A percentile compares a stretch with the other conserved stretches of the same genome.
Evolutionary conservation across 2,113 vertebrate genomes (phyloP).

Genomic region (Dendrocopos noguchii): DNA sequence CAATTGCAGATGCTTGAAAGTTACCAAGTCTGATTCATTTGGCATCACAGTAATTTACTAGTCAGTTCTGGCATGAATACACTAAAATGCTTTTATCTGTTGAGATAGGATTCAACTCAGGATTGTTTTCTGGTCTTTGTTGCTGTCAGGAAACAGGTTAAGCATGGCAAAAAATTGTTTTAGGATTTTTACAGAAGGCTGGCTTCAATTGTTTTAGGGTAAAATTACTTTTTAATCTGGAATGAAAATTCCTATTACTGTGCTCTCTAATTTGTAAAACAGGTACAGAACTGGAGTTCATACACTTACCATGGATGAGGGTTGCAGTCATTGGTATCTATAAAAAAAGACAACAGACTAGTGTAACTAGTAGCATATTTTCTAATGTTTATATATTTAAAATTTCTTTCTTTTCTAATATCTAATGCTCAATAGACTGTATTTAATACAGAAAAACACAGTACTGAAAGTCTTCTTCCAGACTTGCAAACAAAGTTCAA

Average conservation of each 20-base stretch:
- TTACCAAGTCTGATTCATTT: not conserved
- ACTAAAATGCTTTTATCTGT: not conserved
- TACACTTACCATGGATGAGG: constrained; percentile 93
- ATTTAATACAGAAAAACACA: not conserved
- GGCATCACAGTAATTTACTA: not conserved
- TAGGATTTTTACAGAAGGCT: not conserved
- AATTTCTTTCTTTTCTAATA: not conserved
- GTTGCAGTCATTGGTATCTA: constrained; percentile 95
- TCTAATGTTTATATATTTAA: too few species aligned
- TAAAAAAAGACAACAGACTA: not conserved
- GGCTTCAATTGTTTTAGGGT: not conserved
- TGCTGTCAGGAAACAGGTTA: not conserved
- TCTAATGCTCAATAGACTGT: not conserved
- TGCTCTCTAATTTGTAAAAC: not conserved
- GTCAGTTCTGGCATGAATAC: not conserved
- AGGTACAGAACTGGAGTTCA: not conserved
- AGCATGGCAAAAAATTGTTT: not conserved
- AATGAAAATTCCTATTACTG: not conserved
- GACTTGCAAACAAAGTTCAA: not conserved
- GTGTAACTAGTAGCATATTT: not conserved
- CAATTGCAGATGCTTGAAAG: not conserved
- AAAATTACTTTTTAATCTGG: not conserved
- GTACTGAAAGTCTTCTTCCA: not conserved
- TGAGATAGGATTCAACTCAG: not conserved
- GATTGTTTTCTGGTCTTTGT: not conserved